Percentiles rank a stretch among this genome's conserved stretches.
Evolutionary conservation across 2,888 invertebrate genomes (phyloP).

Genomic region (Pyrgus malvae): DNA sequence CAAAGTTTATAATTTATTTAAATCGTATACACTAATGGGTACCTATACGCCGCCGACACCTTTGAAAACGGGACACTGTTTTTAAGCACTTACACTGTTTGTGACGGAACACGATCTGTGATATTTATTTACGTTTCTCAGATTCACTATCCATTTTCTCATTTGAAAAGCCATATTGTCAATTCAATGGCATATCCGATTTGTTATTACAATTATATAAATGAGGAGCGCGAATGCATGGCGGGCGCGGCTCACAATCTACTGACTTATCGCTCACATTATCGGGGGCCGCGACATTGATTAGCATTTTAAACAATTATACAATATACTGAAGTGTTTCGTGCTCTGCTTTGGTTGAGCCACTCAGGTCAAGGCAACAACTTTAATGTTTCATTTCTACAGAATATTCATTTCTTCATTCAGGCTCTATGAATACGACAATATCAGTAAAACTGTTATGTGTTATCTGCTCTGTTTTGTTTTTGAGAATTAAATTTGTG

Average conservation of each 20-base stretch:
- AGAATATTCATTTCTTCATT: not conserved
- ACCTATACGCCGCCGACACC: too few relatives aligned
- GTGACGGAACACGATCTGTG: conserved; percentile 47
- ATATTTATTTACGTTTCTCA: conserved; percentile 53
- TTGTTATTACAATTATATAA: conserved; percentile 2
- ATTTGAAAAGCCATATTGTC: conserved; percentile 60
- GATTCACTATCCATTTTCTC: conserved; percentile 57
- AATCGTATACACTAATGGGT: too few relatives aligned
- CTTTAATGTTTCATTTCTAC: not conserved
- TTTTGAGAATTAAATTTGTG: too few relatives aligned
- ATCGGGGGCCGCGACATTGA: conserved; percentile 57
- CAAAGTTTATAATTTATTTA: too few relatives aligned
- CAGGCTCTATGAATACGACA: too few relatives aligned
- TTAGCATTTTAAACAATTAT: conserved; percentile 63
- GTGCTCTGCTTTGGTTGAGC: conserved; percentile 38
- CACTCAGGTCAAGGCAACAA: conserved; percentile 48
- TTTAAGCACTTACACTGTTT: conserved; percentile 63
- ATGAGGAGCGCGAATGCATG: conserved; percentile 15
- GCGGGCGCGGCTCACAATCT: conserved; percentile 40
- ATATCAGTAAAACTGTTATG: too few relatives aligned
- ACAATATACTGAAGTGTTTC: conserved; percentile 45
- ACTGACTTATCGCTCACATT: conserved; percentile 63
- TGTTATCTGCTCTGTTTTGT: too few relatives aligned
- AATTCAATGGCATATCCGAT: conserved; percentile 27
- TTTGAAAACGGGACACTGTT: too few relatives aligned